These are phyloP conservation scores for Mythimna lalbum DNA, from an alignment of 2,888 invertebrate genomes.

Conservation along the genomic window DNA sequence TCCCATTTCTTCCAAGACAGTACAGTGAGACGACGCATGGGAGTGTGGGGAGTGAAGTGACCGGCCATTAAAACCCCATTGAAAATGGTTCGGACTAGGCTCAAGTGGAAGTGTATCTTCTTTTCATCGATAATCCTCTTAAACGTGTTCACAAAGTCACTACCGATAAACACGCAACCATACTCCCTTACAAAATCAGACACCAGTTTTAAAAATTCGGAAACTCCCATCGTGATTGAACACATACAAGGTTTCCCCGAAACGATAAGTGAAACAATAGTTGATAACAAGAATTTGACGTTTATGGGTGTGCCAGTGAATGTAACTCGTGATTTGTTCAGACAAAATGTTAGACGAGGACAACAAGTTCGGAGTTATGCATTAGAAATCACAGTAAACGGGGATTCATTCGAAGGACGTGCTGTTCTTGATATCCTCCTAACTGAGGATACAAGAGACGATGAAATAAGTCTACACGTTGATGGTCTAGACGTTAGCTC, in stretches of 20 bases:
- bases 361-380: constrained; percentile 70
- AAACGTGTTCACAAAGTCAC: constrained; percentile 71
- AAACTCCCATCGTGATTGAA: constrained; percentile 45
- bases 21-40: constrained; percentile 70
- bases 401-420: constrained; percentile 71
- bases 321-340: constrained; percentile 50
- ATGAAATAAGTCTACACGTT: constrained; percentile 68
- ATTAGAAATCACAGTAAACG: constrained; percentile 71
- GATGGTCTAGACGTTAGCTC: constrained; percentile 67
- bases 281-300: constrained; percentile 37
- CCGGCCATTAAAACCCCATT: constrained; percentile 63
- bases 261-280: constrained; percentile 26
- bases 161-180: constrained; percentile 68
- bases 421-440: constrained; percentile 70
- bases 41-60: constrained; percentile 61
- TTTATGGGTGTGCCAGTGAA: constrained; percentile 53
- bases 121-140: constrained; percentile 68
- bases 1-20: constrained; percentile 67
- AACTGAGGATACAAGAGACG: constrained; percentile 65
- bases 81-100: constrained; percentile 79
- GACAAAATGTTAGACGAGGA: constrained; percentile 71
- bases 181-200: constrained; percentile 50
- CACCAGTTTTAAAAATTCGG: constrained; percentile 51
- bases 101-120: constrained; percentile 75
- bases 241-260: constrained; percentile 29